Base-by-base conservation (phyloP, 2,113 vertebrate genomes). In the Mesitornis unicolor region DNA sequence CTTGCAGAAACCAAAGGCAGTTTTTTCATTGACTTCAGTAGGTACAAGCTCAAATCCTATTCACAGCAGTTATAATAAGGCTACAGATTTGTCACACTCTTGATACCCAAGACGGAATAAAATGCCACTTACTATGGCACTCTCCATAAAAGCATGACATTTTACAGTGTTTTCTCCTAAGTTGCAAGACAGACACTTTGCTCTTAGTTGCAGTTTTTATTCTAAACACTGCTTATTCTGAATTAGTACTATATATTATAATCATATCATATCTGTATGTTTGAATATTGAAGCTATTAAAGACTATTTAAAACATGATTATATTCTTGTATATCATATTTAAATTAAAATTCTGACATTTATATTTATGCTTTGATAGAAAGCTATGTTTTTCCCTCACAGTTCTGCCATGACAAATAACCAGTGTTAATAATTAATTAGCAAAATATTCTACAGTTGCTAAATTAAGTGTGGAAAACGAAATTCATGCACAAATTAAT, bases 391-490 rank as follows among this genome's bases (percentile, higher is more conserved):
- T 93, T 95, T 61, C 76, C 64, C 51, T 93, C 68, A 69, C 82
- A 84, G 51, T 89, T 91, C 89, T 92, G 33, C 84, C 77, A 82
- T 91, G 77, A 93, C 51, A 95, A 95, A 96, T 89, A 92, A 92
- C 86, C 48, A 97, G 43, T 81, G 89, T 82, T 92, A 95, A 92
- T 84, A 95, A 96, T 95, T 94, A 95, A 97, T 95, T 95, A 95
- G 64, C 76, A 93, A 95, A 97, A 95, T 87, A 97, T 84, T 93
- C 89, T 84, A 77, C 79, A 96, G 83, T 97, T 93, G 90, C 86
- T 95, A 91, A 89, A 95, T 90, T 95, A 94, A 91, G 69, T 81
- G 92, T 14, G 61, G 77, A 91, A 95, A 94, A 91, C 0, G 0
- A 94, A 96, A 96, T 75, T 84, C 73, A 78, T 71, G 69, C 91